Percentiles rank a stretch among this genome's conserved stretches.
phyloP scores from a whole-genome alignment of 2,888 invertebrate species.

The Cryptophagus acutangulus region DNA sequence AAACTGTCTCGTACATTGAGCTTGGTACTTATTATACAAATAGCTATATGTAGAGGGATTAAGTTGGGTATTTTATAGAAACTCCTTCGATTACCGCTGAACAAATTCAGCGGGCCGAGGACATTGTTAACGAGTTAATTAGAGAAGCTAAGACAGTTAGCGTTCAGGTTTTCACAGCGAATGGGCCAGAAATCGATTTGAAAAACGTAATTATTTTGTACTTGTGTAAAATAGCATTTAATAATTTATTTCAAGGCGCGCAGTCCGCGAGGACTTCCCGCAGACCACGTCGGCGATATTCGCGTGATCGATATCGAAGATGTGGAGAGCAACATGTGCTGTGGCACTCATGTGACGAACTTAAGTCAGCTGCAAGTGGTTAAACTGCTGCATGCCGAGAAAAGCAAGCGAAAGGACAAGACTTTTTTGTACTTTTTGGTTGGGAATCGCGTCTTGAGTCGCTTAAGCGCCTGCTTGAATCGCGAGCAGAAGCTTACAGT shows the following conservation, averaged over 20 bases:
- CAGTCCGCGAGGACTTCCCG: slow-evolving; percentile 66
- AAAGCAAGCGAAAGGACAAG: slow-evolving; percentile 65
- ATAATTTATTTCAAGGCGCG: slow-evolving; percentile 51
- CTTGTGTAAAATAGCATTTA: slow-evolving; percentile 2
- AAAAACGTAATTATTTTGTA: slow-evolving; percentile 28
- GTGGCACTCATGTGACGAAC: slow-evolving; percentile 81
- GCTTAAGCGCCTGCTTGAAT: slow-evolving; percentile 57
- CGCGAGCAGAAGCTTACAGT: slow-evolving; percentile 65
- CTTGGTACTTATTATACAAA: slow-evolving; percentile 42
- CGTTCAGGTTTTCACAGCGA: slow-evolving; percentile 58
- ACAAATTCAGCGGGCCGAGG: slow-evolving; percentile 55
- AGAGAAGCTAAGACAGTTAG: slow-evolving; percentile 57
- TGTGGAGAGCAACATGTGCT: slow-evolving; percentile 78
- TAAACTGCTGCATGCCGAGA: slow-evolving; percentile 64
- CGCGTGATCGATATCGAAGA: slow-evolving; percentile 72
- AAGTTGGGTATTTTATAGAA: slow-evolving; percentile 38
- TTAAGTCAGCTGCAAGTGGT: slow-evolving; percentile 64
- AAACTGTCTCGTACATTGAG: slow-evolving; percentile 69
- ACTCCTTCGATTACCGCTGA: slow-evolving; percentile 52
- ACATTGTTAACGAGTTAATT: slow-evolving; percentile 64
- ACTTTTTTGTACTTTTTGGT: slow-evolving; percentile 65
- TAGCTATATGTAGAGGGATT: slow-evolving; percentile 9
- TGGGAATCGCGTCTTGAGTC: slow-evolving; percentile 63
- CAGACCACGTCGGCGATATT: slow-evolving; percentile 71
- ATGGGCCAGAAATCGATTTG: slow-evolving; percentile 52